Evolutionary conservation across 92 coral and sea anemone species (phyloP).

Genomic region (Chrysogorgia sp.): DNA sequence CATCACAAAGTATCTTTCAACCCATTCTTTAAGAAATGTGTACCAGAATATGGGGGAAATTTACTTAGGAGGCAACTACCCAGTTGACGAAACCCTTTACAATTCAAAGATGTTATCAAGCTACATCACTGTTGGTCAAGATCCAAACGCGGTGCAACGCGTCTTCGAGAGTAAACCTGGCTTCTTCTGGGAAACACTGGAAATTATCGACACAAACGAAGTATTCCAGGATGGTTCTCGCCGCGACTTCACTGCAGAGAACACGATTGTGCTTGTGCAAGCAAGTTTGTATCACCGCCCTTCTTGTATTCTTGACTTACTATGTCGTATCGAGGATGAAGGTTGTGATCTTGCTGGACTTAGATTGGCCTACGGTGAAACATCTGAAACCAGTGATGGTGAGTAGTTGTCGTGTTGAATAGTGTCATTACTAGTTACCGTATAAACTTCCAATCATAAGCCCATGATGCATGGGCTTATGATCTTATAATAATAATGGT

Average conservation of each 20-base stretch:
- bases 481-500: too few species aligned
- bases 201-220: constrained; percentile 27
- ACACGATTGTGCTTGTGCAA: constrained; percentile 75
- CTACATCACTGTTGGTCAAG: constrained; percentile 69
- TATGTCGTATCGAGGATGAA: constrained; percentile 72
- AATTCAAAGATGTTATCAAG: constrained; percentile 67
- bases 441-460: not conserved
- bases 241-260: constrained; percentile 36
- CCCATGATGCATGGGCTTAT: too few species aligned
- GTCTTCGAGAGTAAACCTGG: constrained; percentile 79
- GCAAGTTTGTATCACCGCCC: constrained; percentile 74
- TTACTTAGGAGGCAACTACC: constrained; percentile 29
- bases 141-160: constrained; percentile 82
- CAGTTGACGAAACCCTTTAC: constrained; percentile 27
- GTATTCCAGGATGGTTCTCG: not conserved
- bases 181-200: constrained; percentile 91
- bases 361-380: constrained; percentile 57
- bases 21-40: constrained; percentile 74
- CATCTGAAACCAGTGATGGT: not conserved
- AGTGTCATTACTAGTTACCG: not conserved
- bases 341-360: constrained; percentile 85
- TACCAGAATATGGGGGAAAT: constrained; percentile 64
- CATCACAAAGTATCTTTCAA: constrained; percentile 84
- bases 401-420: not conserved
- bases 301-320: constrained; percentile 79